Evolutionary conservation across 2,888 invertebrate species (phyloP).

Genomic region (Horisme vitalbata): DNA sequence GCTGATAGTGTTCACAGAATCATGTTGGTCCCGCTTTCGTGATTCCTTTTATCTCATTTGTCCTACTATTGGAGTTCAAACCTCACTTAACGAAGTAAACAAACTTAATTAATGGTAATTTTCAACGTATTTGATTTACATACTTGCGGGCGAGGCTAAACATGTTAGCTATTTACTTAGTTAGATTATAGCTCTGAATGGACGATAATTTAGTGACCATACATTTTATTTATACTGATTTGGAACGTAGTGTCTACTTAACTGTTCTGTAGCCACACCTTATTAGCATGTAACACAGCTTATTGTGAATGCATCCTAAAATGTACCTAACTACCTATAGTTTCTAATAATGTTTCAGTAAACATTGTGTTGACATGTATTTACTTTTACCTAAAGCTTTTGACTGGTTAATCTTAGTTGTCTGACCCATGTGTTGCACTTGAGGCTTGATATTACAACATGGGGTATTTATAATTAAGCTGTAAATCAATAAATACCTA

Average conservation of each 20-base stretch:
- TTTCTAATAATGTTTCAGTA: conserved; percentile 12
- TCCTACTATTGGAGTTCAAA: conserved; percentile 17
- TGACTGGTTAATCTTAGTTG: conserved; percentile 2
- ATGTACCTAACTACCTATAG: conserved; percentile 1
- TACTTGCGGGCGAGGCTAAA: conserved; percentile 32
- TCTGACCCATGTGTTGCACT: conserved; percentile 14
- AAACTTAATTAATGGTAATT: not conserved
- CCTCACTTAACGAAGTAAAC: not conserved
- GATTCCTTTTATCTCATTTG: conserved; percentile 30
- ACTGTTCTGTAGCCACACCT: conserved; percentile 8
- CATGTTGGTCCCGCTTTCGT: conserved; percentile 45
- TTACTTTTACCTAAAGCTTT: not conserved
- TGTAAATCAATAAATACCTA: not conserved
- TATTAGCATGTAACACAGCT: conserved; percentile 25
- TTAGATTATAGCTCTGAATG: conserved; percentile 8
- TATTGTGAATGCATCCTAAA: conserved; percentile 18
- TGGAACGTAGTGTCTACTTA: conserved; percentile 9
- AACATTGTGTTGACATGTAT: conserved; percentile 1
- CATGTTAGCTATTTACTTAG: conserved; percentile 22
- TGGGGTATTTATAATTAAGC: not conserved
- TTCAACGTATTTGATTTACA: conserved; percentile 4
- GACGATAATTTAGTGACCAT: conserved; percentile 3
- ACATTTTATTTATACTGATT: not conserved
- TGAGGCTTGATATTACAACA: conserved; percentile 19
- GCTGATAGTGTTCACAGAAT: conserved; percentile 34